Conservation (phyloP, 2,888 invertebrate species). For the Cinara cedri region DNA sequence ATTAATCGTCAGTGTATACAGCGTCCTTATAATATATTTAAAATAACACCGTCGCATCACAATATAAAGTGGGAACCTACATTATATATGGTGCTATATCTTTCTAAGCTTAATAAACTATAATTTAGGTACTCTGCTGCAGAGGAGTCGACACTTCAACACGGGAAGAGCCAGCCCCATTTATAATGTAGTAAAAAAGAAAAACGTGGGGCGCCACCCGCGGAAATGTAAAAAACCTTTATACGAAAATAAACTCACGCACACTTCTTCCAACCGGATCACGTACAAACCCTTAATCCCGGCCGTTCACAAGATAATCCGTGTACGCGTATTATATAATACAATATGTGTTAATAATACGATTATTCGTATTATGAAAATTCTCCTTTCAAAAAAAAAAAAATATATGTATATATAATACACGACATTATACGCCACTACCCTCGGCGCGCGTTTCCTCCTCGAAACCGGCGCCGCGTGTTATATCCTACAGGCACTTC, state of each 20-base stretch:
- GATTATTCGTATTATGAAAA: constrained; percentile 37
- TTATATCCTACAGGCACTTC: background rate
- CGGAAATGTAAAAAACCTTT: constrained; percentile 33
- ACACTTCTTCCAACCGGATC: constrained; percentile 25
- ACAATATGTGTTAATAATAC: no score
- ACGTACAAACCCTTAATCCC: constrained; percentile 53
- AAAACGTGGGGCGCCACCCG: constrained; percentile 31
- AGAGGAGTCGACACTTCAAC: constrained; percentile 7
- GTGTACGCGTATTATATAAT: constrained; percentile 12
- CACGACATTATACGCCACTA: constrained; percentile 4
- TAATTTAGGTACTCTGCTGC: no score
- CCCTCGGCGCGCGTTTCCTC: constrained; percentile 27
- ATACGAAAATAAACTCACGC: constrained; percentile 18
- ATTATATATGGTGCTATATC: no score
- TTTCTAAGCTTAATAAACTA: no score
- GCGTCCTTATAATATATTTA: background rate
- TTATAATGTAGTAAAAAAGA: background rate
- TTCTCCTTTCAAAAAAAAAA: constrained; percentile 2
- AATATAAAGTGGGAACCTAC: no score
- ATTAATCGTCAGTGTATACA: background rate
- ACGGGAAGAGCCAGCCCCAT: constrained; percentile 35
- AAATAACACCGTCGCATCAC: no score
- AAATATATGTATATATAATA: background rate
- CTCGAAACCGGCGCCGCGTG: background rate
- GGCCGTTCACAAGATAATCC: constrained; percentile 50